Base-by-base conservation (phyloP, 2,113 vertebrate genomes). In the Myiopsitta monachus region DNA sequence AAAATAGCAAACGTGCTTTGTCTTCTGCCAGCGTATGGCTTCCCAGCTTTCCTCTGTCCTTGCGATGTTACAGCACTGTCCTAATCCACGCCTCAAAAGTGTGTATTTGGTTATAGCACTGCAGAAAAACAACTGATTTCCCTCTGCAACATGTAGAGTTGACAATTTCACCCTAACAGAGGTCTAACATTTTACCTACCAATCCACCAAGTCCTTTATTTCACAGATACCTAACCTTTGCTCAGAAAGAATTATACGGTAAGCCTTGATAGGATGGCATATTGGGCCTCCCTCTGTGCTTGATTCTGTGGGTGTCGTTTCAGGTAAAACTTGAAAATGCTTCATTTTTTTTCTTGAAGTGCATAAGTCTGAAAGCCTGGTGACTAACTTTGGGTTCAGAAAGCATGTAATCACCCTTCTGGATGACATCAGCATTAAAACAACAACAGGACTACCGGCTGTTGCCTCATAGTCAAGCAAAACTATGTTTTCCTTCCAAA, bases 401-500 rank as follows among this genome's bases (percentile, higher is more conserved):
- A 55, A 5, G 2, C 0, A 6, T 9, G 27, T 14, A 31, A 79
- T 47, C 70, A 36, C 43, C 51, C 70, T 86, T 33, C 54, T 26
- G 41, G 68, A 46, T 41, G 41, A 57, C 49, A 76, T 33, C 6
- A 82, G 49, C 54, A 43, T 49, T 70, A 79, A 59, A 87, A 79
- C 63, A 85, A 51, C 64, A 93, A 51, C 64, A 93, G 54, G 92
- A 77, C 74, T 63, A 62, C 59, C 3, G 12, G 41, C 30, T 81
- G 68, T 46, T 74, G 61, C 64, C 84, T 68, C 64, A 1, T 2
- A 89, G n/a, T 10, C 19, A 41, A 66, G 19, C 10, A 55, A 57
- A 89, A 68, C n/a, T 9, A 68, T 59, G 31, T 69, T 74, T 73
- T 76, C 70, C 80, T 92, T 87, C 91, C 84, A 95, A 84, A 87